Evolutionary conservation across 92 coral and sea anemone species (phyloP).

Genomic region (Palythoa grandiflora): DNA sequence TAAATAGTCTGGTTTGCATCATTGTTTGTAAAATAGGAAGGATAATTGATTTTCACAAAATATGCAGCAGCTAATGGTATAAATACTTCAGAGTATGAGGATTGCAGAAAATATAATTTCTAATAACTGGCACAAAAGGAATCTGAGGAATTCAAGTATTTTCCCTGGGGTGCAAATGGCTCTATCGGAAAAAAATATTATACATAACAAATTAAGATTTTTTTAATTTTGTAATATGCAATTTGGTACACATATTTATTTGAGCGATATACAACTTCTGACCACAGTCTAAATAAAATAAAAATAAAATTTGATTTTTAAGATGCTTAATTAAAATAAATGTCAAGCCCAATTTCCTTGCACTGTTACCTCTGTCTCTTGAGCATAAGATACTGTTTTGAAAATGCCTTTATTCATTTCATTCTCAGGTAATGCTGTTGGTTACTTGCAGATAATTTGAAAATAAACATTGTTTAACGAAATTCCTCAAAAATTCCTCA

Average conservation of each 20-base stretch:
- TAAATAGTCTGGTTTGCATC: background rate
- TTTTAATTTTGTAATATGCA: background rate
- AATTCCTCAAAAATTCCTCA: no score
- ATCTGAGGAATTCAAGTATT: slow-evolving; percentile 12
- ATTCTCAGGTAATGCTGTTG: no score
- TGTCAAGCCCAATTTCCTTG: background rate
- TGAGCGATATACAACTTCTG: slow-evolving; percentile 9
- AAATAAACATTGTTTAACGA: no score
- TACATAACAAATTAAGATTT: background rate
- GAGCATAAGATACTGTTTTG: no score
- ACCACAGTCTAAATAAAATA: background rate
- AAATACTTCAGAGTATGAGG: slow-evolving; percentile 7
- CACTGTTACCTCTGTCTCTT: background rate
- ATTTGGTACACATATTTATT: background rate
- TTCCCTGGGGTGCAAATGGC: slow-evolving; percentile 19
- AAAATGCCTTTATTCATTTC: no score
- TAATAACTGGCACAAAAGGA: background rate
- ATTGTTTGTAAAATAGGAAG: slow-evolving; percentile 8
- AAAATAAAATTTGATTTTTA: background rate
- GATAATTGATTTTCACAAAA: background rate
- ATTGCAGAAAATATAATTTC: slow-evolving; percentile 1
- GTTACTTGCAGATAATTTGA: no score
- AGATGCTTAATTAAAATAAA: background rate
- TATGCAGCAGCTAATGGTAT: background rate
- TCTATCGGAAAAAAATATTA: background rate